Conservation (phyloP, 2,113 vertebrate species). For the Pteronura brasiliensis region DNA sequence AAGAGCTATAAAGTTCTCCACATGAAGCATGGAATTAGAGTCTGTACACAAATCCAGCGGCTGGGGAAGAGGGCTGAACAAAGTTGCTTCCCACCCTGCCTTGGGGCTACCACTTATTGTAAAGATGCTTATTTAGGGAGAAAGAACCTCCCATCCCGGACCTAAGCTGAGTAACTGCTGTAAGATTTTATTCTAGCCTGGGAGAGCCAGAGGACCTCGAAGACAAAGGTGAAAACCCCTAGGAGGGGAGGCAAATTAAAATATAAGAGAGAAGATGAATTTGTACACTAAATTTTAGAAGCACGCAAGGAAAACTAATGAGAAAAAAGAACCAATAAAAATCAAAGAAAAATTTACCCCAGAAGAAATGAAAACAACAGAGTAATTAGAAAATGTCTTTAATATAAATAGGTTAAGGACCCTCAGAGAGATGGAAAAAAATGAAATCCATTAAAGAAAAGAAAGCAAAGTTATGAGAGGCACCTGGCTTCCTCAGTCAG, state of each 20-base stretch:
- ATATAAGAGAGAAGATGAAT: not conserved
- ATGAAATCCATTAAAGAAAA: not conserved
- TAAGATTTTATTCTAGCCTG: not conserved
- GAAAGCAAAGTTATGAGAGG: not conserved
- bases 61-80: not conserved
- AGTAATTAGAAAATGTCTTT: not conserved
- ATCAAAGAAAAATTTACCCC: not conserved
- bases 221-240: not conserved
- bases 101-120: not conserved
- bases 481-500: not conserved
- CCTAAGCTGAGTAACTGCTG: not conserved
- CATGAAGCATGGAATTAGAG: not conserved
- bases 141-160: not conserved
- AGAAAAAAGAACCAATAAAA: not conserved
- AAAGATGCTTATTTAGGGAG: not conserved
- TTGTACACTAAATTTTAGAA: not conserved
- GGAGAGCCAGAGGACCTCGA: not conserved
- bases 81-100: not conserved
- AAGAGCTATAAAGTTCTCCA: not conserved
- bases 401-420: not conserved
- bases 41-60: not conserved
- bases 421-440: not conserved
- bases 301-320: not conserved
- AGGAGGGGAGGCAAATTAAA: not conserved
- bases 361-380: slow-evolving; percentile 32